Base-by-base conservation (phyloP, 2,888 invertebrate genomes). In the Tachina lurida region DNA sequence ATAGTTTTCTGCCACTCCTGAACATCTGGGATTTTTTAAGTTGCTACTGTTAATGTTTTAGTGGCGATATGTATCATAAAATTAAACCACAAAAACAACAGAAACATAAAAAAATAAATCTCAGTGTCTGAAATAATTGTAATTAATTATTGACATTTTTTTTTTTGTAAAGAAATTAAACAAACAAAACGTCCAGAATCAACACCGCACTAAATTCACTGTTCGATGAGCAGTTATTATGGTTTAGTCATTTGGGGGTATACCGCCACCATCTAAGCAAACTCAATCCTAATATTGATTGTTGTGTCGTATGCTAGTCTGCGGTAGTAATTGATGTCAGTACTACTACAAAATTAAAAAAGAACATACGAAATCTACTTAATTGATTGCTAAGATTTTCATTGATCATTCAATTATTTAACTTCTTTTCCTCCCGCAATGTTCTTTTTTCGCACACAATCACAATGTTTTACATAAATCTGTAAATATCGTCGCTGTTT, bases 71-170 rank as follows among this genome's bases (percentile, higher is more conserved):
- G 31, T 31, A 7, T 7, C 31, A 31, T 31, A 31, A 41, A 63
- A 54, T 17, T 63, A 19, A 19, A 63, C 39, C 1, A 17, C 13
- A 19, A 52, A 67, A 15, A 74, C 17, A 62, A 3, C 4, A 54
- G 4, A 54, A 19, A 17, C 39, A 17, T 7, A 22, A 75, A 15
- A 76, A 15, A 12, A 54, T 77, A 90, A 90, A 91, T 91, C 90
- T 75, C 88, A 88, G 87, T 88, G 87, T 87, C 83, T 85, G 65
- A 84, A 87, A 89, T 87, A 90, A 90, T 89, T 90, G 87, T 89
- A 90, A 90, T 90, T 90, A 90, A 90, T 90, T 90, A 90, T 87
- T 87, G 86, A 86, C 89, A 90, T 90, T 39, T 52, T 10, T 60
- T n/a, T 63, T 12, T 62, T 77, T 22, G 68, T 43, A 63, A 63